Evolutionary conservation across 1,140 invertebrate species (phyloP).

Genomic region (Calliopsis andreniformis): DNA sequence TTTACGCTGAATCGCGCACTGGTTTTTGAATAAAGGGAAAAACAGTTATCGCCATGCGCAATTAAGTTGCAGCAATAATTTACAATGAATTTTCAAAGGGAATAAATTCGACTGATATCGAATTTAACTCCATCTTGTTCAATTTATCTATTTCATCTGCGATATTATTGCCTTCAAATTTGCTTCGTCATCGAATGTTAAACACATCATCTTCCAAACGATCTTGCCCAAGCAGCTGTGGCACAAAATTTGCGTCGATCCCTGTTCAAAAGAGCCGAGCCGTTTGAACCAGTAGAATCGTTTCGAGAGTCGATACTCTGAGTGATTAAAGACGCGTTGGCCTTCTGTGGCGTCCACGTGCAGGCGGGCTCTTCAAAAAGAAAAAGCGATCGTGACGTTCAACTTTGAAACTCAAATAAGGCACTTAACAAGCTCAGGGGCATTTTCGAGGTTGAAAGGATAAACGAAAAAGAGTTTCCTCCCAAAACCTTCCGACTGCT

Average conservation of each 20-base stretch:
- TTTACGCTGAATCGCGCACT: neutral
- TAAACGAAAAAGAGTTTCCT: slow-evolving; percentile 44
- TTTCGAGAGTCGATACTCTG: neutral
- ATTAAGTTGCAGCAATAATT: slow-evolving; percentile 15
- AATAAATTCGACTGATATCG: neutral
- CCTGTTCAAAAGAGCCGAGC: too few species aligned
- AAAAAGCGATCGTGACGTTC: slow-evolving; percentile 29
- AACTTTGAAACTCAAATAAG: slow-evolving; percentile 61
- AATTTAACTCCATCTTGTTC: too few species aligned
- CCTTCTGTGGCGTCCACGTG: neutral
- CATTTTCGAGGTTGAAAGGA: slow-evolving; percentile 42
- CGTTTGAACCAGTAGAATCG: neutral
- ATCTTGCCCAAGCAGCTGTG: neutral
- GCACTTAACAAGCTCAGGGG: slow-evolving; percentile 57
- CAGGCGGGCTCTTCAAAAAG: neutral
- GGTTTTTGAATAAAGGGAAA: too few species aligned
- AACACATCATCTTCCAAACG: neutral
- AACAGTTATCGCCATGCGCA: neutral
- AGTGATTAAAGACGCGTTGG: slow-evolving; percentile 35
- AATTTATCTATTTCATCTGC: too few species aligned
- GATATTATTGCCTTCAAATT: too few species aligned
- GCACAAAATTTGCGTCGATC: neutral
- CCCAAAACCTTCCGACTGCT: slow-evolving; percentile 37
- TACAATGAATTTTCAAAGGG: neutral
- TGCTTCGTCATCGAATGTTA: neutral